Base-by-base conservation (phyloP, 1,140 invertebrate species). In the Anoplophora glabripennis region DNA sequence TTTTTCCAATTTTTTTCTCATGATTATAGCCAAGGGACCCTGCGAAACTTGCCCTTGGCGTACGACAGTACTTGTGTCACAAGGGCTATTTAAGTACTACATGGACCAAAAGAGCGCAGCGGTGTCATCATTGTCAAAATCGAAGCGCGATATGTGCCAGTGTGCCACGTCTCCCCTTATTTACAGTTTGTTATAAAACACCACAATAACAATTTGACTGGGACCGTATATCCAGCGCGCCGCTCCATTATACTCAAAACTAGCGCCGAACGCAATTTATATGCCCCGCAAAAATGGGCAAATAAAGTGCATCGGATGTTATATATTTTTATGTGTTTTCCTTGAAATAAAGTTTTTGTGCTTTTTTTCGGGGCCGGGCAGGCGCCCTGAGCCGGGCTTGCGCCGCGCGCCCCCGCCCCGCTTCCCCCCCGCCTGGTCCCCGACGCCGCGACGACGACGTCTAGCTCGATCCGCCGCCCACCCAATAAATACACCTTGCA, bases 251-350 rank as follows among this genome's bases (percentile, higher is more conserved):
- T 66, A 57, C 61, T 66, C 66, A 64, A 68, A 68, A 64, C 66
- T 68, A 62, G 61, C 63, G 57, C 66, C 64, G 64, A 68, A 68
- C 61, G 62, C 62, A 67, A 67, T 67, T 65, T 65, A 67, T 69
- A 62, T 60, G 49, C 62, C 21, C 57, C 53, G 61, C 61, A 71
- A 71, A 70, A 70, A 70, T 69, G 68, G 57, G 61, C 63, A 69
- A 71, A 72, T 70, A 71, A 70, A 72, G 68, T 70, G 71, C 71
- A 73, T 72, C 69, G 65, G 64, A 70, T 68, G 69, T 69, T 70
- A 68, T 70, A 71, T 73, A 73, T 72, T 73, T 73, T 72, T 72
- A 72, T 72, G 72, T 73, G 70, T 73, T 73, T 73, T 73, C 69
- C 68, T 70, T 65, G 68, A 68, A 71, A 66, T 71, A 69, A 66